Base-by-base conservation (phyloP, 2,797 vertebrate genomes). In the Oreortyx pictus region DNA sequence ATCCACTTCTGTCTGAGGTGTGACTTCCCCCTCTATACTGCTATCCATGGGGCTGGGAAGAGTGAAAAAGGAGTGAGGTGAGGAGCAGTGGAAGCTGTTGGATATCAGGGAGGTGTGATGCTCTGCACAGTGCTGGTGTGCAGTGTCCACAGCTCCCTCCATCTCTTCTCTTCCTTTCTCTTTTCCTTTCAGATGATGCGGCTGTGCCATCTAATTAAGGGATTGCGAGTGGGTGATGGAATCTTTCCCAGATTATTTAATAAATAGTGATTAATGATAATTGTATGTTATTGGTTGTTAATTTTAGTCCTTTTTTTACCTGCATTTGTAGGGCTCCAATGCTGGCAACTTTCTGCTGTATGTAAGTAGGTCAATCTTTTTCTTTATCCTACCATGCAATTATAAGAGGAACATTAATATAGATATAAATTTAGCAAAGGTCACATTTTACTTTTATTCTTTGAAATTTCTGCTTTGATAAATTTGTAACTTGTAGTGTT, bases 251-350 rank as follows among this genome's bases (percentile, higher is more conserved):
- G 66, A 62, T 39, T 59, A 43, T 73, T 93, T 75, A 80, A 93
- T 88, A 93, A 94, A 93, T 46, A 86, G 64, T 79, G n/a, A 77
- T 90, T 93, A 86, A 18, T 25, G 41, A 35, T 91, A 86, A 94
- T 92, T 70, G 73, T 22, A 24, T 4, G 7, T 66, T 41, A 66
- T 57, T 59, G 29, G 17, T 15, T 2, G 3, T 64, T 94, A 73
- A 88, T 95, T 95, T 86, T 60, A 62, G 85, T 23, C 71, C 83
- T 76, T 94, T 73, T 44, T 84, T 54, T 92, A 49, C 6, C 14
- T 5, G n/a, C 17, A 2, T 76, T 79, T 64, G 35, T 31, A 13
- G 8, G 35, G 11, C 68, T 86, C 71, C 67, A 59, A 4, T 46
- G 11, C 16, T 16, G 62, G 77, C 56, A 81, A 60, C 52, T 89